Evolutionary conservation across 2,113 vertebrate species (phyloP).

Genomic region (Strix aluco): DNA sequence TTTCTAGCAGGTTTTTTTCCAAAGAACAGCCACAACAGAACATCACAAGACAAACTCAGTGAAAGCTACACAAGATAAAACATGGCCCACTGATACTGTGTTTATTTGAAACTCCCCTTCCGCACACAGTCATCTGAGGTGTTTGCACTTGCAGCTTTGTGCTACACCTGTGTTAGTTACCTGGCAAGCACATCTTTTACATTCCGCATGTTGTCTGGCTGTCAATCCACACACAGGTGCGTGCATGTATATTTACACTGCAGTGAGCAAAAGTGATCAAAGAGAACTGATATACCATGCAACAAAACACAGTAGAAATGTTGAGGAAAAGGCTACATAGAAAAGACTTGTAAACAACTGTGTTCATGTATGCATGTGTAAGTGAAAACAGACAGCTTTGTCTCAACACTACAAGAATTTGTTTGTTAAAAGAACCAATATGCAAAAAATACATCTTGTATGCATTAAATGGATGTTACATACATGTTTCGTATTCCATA

Average conservation of each 20-base stretch:
- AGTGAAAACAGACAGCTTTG: background rate
- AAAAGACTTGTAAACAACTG: background rate
- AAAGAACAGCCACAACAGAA: background rate
- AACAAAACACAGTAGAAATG: background rate
- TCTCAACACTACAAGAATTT: background rate
- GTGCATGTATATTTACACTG: accelerated
- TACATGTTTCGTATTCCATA: background rate
- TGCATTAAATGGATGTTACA: background rate
- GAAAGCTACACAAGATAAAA: background rate
- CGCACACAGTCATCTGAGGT: background rate
- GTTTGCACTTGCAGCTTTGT: background rate
- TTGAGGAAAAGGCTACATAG: background rate
- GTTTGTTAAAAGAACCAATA: background rate
- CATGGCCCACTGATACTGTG: background rate
- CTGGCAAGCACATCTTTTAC: background rate
- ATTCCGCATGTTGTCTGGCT: background rate
- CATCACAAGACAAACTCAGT: background rate
- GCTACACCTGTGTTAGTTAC: background rate
- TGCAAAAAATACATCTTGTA: background rate
- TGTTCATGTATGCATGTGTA: background rate
- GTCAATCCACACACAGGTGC: background rate
- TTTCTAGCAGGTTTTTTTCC: background rate
- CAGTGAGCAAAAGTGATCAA: background rate
- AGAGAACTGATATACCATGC: background rate
- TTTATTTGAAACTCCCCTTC: background rate